Evolutionary conservation across 35 echinoderm and acorn worm genomes (phyloP), one percentile per base, ranked within the genome.

Genomic region (Heliocidaris tuberculata): DNA sequence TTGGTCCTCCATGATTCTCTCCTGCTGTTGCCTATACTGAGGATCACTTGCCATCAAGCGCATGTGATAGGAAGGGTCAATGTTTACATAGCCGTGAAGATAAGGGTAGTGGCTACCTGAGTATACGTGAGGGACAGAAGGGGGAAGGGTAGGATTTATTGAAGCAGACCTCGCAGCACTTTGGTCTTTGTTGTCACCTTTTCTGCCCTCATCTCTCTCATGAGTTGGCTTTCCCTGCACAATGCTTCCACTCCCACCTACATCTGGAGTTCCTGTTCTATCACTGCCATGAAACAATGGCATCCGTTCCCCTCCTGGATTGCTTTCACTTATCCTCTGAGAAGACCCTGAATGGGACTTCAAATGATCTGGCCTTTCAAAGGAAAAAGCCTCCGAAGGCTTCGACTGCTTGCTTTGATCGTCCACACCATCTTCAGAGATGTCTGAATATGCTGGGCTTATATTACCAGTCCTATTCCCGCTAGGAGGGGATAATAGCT

Each of bases 391-490:
- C n/a, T 93, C 91, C 16, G n/a, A 48, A 16, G 91, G 50, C 56
- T 93, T 93, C 13, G 91, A 21, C 27, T 93, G 91, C 29, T 93
- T 88, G 89, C 85, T 94, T 15, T 96, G 96, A 30, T 60, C 85
- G 29, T 97, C 97, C 12, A 95, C 97, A 94, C 96, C 96, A 78
- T 96, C 98, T 94, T 99, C 97, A 87, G 98, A 99, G 19, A 99
- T 99, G 94, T 99, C 98, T 17, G 98, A 99, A 93, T 99, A 99
- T 60, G 98, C 98, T 35, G 98, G 98, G 88, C 98, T 99, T 10
- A 60, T 60, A 17, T 90, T 90, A 9, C 52, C 86, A 35, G 95
- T 60, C 35, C 50, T 59, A 65, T 92, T 92, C 31, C 85, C 87
- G 59, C 30, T 92, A 48, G 56, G 86, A 94, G 60, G 54, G 49